Conservation (phyloP, 1,140 invertebrate species). For the Oedothorax gibbosus region DNA sequence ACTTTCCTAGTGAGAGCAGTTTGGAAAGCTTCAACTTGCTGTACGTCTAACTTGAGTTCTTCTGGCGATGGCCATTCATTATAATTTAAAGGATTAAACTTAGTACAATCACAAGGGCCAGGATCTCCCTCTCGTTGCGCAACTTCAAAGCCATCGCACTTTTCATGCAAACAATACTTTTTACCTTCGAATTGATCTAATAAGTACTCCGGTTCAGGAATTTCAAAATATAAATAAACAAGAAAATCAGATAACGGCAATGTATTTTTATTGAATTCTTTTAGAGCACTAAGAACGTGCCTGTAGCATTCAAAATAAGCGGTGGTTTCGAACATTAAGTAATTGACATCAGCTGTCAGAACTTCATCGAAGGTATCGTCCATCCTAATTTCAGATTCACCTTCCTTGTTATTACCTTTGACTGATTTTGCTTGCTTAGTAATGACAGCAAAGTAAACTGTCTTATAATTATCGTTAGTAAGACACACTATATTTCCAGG, state of each 20-base stretch:
- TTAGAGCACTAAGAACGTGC: conserved; percentile 68
- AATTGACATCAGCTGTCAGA: conserved; percentile 24
- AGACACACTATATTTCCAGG: conserved; percentile 80
- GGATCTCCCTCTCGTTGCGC: neutral
- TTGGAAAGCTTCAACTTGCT: conserved; percentile 70
- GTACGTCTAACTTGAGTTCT: conserved; percentile 65
- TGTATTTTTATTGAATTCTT: conserved; percentile 65
- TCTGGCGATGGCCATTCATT: conserved; percentile 47
- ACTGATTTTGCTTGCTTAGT: conserved; percentile 70
- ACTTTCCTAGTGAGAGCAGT: conserved; percentile 70
- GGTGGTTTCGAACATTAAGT: conserved; percentile 69
- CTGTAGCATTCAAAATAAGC: conserved; percentile 72
- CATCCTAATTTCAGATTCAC: conserved; percentile 63
- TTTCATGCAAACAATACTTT: conserved; percentile 43
- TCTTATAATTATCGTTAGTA: conserved; percentile 73
- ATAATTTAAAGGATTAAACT: conserved; percentile 32
- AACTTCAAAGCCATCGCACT: conserved; percentile 4
- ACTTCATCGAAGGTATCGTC: conserved; percentile 65
- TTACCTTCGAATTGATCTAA: neutral
- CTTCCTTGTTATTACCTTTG: neutral
- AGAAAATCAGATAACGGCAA: conserved; percentile 68
- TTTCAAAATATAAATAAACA: conserved; percentile 61
- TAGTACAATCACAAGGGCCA: neutral
- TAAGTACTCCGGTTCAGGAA: conserved; percentile 45
- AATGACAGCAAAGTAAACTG: conserved; percentile 77